These are phyloP conservation scores for Bubalus kerabau DNA, from an alignment of 2,113 vertebrate genomes.

Conservation along the genomic window DNA sequence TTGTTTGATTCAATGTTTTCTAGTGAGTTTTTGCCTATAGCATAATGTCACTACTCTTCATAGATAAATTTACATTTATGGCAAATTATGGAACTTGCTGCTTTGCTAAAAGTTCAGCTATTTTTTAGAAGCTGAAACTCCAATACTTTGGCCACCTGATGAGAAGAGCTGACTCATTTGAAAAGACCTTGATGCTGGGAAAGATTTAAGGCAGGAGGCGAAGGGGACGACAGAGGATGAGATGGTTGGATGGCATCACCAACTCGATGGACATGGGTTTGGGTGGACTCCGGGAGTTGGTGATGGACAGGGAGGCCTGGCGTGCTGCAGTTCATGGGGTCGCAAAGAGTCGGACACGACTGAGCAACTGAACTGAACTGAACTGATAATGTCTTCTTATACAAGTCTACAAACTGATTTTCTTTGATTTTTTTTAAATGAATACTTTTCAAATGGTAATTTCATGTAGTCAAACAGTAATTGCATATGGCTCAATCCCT, in stretches of 20 bases:
- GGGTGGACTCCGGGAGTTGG: no score
- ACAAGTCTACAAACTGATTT: neutral
- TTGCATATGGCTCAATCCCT: neutral
- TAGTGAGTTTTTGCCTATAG: neutral
- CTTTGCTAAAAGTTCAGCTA: neutral
- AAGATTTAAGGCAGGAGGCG: no score
- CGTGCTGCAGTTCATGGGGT: no score
- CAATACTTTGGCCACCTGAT: no score
- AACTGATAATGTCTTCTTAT: neutral
- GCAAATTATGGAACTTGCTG: neutral
- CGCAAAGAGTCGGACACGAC: no score
- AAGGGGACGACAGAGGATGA: no score
- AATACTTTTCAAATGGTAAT: slow-evolving; percentile 14
- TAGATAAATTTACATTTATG: neutral
- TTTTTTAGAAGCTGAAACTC: neutral
- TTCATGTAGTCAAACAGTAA: slow-evolving; percentile 38
- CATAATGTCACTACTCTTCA: neutral
- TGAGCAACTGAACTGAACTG: no score
- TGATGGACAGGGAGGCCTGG: no score
- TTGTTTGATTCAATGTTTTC: neutral
- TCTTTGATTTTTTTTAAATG: slow-evolving; percentile 4
- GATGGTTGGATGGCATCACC: no score
- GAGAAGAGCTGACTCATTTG: no score
- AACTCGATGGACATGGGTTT: no score
- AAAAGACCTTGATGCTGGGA: no score